These are phyloP conservation scores for Notospermus geniculatus DNA, from an alignment of 1,140 invertebrate genomes.

Conservation along the genomic window DNA sequence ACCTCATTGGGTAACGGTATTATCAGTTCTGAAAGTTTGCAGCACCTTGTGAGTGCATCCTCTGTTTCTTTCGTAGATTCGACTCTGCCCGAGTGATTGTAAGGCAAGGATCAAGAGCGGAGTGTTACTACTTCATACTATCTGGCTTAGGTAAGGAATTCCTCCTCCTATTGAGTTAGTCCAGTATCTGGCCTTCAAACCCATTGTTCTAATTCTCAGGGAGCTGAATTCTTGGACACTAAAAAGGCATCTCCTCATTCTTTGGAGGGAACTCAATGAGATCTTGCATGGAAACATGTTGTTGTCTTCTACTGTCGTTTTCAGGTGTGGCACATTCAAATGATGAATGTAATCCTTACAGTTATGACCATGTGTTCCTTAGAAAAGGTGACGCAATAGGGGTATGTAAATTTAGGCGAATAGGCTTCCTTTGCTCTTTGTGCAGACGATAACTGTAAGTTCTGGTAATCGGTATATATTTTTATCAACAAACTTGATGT, in stretches of 20 bases:
- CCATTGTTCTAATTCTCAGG: no score
- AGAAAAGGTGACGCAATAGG: constrained; percentile 24
- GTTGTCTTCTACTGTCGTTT: constrained; percentile 28
- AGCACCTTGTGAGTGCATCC: neutral
- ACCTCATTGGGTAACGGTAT: no score
- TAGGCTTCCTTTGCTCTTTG: no score
- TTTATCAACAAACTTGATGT: no score
- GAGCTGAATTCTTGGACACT: no score
- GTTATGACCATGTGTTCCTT: constrained; percentile 18
- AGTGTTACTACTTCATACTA: constrained; percentile 30
- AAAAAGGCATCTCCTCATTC: no score
- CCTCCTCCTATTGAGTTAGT: constrained; percentile 17
- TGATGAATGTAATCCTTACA: constrained; percentile 4
- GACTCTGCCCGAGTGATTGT: constrained; percentile 21
- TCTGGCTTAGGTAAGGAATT: constrained; percentile 26
- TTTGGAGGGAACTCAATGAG: no score
- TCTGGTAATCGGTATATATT: no score
- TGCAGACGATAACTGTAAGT: no score
- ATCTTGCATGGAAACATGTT: no score
- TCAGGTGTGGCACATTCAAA: constrained; percentile 9
- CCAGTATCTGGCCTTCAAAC: no score
- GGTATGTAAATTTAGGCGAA: constrained; percentile 11
- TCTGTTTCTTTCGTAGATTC: constrained; percentile 20
- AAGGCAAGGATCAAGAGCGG: constrained; percentile 25
- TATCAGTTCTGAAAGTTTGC: no score